Evolutionary conservation across 2,797 vertebrate genomes (phyloP), one percentile per base, ranked within the genome.

Genomic region (Discoglossus pictus): DNA sequence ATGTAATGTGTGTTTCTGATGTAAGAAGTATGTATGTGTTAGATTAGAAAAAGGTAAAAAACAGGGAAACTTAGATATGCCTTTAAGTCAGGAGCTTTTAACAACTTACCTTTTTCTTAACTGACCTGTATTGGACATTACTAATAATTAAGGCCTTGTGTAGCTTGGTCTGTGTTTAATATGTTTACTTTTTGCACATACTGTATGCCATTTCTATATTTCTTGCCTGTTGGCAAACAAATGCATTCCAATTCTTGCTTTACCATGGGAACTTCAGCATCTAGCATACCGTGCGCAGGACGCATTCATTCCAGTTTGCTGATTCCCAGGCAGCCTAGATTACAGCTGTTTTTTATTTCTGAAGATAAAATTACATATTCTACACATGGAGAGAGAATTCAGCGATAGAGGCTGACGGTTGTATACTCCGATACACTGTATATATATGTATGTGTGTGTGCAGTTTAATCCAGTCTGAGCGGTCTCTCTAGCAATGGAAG

Each of bases 261-360:
- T 65, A 54, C 51, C 52, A 55, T 65, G 51, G 55, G 51, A 55
- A 54, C 17, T 23, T 21, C 15, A 42, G 52, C 47, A 53, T 20
- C 18, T 15, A 24, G 18, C 38, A 31, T 4, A 8, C 4, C 8
- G 27, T 31, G 27, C 8, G 27, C 27, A 4, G 8, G n/a, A n/a
- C 4, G 4, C 4, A 65, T n/a, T 39, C 54, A 67, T 58, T 67
- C 52, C 43, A 66, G 17, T 23, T 27, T 23, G 12, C 20, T 20
- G 6, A 39, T 67, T 67, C 64, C 54, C 64, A 67, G 23, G 54
- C 64, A 59, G 54, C 44, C 53, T 59, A 36, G 16, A 40, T 51
- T 59, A 59, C 65, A 67, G 65, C 35, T 67, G 65, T 59, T 59
- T 59, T 50, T 67, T 23, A 59, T 67, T 59, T 50, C 35, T 60